Conservation (phyloP, 2,888 invertebrate species). For the Melanophora roralis region DNA sequence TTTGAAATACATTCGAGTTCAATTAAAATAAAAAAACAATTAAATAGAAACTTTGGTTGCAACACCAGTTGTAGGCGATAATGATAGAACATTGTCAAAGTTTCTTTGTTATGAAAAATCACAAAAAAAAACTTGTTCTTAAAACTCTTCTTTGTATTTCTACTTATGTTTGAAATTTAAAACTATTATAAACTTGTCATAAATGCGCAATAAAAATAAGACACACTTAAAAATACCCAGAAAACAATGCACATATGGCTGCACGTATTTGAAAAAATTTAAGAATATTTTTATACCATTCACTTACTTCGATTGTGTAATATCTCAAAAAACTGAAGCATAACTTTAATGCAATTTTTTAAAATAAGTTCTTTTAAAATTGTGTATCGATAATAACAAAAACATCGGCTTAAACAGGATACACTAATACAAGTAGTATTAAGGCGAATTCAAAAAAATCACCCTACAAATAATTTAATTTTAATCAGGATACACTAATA, state of each 20-base stretch:
- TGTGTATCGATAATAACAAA: no score
- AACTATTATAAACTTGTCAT: neutral
- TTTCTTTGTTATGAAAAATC: conserved; percentile 8
- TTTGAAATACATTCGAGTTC: neutral
- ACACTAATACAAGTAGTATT: no score
- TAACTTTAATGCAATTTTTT: no score
- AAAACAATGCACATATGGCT: neutral
- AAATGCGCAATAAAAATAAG: neutral
- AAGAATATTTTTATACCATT: no score
- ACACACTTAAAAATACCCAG: neutral
- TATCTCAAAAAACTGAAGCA: no score
- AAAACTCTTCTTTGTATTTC: neutral
- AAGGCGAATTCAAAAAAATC: no score
- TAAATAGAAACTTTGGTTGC: neutral
- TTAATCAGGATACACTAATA: no score
- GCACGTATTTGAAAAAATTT: no score
- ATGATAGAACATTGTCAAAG: neutral
- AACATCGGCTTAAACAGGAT: no score
- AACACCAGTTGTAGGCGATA: conserved; percentile 17
- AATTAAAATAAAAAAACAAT: neutral
- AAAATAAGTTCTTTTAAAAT: no score
- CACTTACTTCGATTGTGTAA: no score
- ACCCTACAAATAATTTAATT: no score
- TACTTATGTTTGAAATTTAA: conserved; percentile 11
- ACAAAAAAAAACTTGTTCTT: neutral